These are phyloP conservation scores for Microtus montanus DNA, from an alignment of 2,113 vertebrate genomes.

Conservation along the genomic window DNA sequence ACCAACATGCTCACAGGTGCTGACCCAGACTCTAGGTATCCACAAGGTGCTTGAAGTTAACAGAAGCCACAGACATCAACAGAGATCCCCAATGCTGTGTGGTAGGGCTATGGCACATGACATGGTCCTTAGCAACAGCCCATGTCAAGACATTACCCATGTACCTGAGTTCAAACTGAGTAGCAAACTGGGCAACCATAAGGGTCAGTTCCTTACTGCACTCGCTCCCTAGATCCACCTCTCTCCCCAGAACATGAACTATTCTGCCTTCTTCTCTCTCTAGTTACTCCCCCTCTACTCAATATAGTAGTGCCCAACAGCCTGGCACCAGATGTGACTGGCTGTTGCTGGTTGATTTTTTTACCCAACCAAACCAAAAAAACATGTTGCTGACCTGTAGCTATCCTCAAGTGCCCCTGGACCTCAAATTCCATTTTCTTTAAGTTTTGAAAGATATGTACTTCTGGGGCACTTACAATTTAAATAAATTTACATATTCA, in stretches of 20 bases:
- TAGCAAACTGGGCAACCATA: background rate
- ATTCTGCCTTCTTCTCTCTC: background rate
- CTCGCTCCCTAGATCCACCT: background rate
- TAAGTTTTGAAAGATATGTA: background rate
- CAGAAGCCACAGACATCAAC: background rate
- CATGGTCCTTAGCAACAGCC: background rate
- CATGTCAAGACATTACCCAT: background rate
- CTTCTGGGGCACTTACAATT: background rate
- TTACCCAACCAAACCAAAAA: background rate
- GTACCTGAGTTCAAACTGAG: background rate
- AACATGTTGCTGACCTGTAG: background rate
- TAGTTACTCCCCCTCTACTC: background rate
- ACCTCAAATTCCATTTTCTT: background rate
- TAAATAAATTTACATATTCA: background rate
- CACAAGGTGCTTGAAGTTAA: background rate
- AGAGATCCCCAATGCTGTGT: background rate
- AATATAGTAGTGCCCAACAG: background rate
- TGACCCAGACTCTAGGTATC: too few species aligned
- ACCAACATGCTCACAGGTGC: background rate
- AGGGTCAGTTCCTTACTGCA: background rate
- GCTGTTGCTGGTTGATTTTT: background rate
- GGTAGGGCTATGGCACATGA: background rate
- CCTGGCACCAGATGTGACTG: too few species aligned
- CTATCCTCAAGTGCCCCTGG: background rate
- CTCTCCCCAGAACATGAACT: background rate